Base-by-base conservation (phyloP, 2,113 vertebrate genomes). In the Bubo scandiacus region DNA sequence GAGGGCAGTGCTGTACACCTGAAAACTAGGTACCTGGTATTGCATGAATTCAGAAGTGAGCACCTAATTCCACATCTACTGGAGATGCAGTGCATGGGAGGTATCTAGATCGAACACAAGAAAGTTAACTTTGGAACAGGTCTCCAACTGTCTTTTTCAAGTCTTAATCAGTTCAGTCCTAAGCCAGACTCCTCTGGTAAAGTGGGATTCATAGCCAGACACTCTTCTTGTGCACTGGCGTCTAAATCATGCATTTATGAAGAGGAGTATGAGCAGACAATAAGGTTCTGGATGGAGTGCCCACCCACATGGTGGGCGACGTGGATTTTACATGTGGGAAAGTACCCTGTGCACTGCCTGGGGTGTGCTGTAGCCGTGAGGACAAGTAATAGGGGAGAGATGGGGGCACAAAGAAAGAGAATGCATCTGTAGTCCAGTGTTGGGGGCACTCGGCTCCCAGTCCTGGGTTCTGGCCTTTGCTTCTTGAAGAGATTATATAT, bases 341-440 rank as follows among this genome's bases (percentile, higher is more conserved):
- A 38, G 32, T 11, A 10, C 43, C 36, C 66, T 1, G 1, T 1
- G 42, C 9, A 7, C 12, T 5, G 6, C 49, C 51, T 15, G 82
- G 63, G 82, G 66, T 70, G 6, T 2, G 65, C 78, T 70, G 74
- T 55, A n/a, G 78, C 2, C 3, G 0, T 3, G 4, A 26, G 36
- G 15, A 66, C 22, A 52, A 2, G 3, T 12, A 6, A 19, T 1
- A 29, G 65, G 34, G 29, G 12, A 52, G 34, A 45, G 29, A 34
- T 8, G 11, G 36, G 51, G 55, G 74, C 63, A 21, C 21, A 11
- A 5, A 21, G 23, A 7, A 29, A 66, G 52, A 30, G 0, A 3
- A 43, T 0, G 4, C 4, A 25, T 7, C 61, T 26, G 26, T 2
- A 42, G 34, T 0, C 20, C 42, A 6, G 38, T 5, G 49, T 1